These are phyloP conservation scores for Bradypus variegatus DNA, from an alignment of 2,797 vertebrate genomes.

Conservation along the genomic window DNA sequence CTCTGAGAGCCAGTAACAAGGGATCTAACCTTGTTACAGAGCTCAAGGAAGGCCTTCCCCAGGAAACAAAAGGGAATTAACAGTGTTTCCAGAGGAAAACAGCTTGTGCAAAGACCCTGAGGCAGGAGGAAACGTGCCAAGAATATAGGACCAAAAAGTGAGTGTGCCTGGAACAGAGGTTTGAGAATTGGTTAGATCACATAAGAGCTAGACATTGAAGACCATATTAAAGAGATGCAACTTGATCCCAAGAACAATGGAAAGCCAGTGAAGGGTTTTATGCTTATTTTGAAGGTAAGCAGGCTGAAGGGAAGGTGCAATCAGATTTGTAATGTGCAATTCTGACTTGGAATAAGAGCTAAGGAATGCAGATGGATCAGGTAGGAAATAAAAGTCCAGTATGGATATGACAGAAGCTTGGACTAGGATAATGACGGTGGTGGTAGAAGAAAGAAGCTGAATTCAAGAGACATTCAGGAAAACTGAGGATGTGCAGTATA, in stretches of 20 bases:
- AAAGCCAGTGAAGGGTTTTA: not conserved
- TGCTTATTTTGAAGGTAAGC: not conserved
- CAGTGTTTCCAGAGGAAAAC: not conserved
- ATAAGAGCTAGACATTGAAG: not conserved
- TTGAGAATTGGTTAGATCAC: not conserved
- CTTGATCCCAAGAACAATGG: not conserved
- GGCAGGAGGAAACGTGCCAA: not conserved
- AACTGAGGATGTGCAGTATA: not conserved
- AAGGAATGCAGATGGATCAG: not conserved
- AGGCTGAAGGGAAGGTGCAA: not conserved
- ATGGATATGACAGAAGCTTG: not conserved
- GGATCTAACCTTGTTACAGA: not conserved
- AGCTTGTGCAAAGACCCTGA: not conserved
- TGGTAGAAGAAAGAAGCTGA: not conserved
- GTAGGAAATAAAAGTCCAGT: not conserved
- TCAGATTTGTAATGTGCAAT: not conserved
- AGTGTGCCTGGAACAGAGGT: not conserved
- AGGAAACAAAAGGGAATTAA: not conserved
- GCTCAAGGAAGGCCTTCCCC: not conserved
- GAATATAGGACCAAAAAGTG: not conserved
- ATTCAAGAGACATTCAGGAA: slow-evolving; percentile 14
- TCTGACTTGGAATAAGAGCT: slow-evolving; percentile 1
- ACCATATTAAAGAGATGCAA: not conserved
- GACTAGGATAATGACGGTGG: not conserved
- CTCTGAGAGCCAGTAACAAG: not conserved